Evolutionary conservation across 2,888 invertebrate genomes (phyloP).

Genomic region (Andrena hattorfiana): DNA sequence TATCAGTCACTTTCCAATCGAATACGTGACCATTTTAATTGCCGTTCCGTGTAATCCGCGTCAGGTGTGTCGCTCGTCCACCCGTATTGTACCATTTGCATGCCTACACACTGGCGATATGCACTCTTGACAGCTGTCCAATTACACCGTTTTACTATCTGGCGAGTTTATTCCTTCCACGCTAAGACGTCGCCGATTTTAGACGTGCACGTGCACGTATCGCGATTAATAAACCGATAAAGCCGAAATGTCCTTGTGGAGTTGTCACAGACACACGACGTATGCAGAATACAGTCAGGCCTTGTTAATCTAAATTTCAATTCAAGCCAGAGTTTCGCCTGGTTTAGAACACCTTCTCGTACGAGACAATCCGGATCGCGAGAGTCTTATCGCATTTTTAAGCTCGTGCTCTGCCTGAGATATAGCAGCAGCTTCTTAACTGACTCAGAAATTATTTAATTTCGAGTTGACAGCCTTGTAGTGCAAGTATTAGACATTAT

Average conservation of each 20-base stretch:
- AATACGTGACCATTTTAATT: slow-evolving; percentile 5
- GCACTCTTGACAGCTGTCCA: background rate
- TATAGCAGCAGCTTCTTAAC: no score
- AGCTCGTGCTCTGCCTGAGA: no score
- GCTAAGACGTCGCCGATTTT: background rate
- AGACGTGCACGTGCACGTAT: background rate
- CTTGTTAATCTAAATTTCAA: background rate
- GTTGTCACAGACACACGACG: background rate
- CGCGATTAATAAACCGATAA: background rate
- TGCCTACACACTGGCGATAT: background rate
- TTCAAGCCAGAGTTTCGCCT: background rate
- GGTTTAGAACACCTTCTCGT: background rate
- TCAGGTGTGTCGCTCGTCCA: background rate
- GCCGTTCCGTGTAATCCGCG: background rate
- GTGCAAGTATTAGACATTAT: no score
- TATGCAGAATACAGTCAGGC: no score
- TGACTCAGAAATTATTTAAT: no score
- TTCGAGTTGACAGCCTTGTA: no score
- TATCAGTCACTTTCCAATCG: slow-evolving; percentile 11
- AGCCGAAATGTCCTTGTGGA: background rate
- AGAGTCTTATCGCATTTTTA: background rate
- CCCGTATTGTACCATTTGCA: background rate
- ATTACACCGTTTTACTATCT: background rate
- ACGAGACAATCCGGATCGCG: background rate
- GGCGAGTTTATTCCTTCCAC: background rate